Evolutionary conservation across 2,888 invertebrate species (phyloP), one percentile per base, ranked within the genome.

Genomic region (Acheta domesticus): DNA sequence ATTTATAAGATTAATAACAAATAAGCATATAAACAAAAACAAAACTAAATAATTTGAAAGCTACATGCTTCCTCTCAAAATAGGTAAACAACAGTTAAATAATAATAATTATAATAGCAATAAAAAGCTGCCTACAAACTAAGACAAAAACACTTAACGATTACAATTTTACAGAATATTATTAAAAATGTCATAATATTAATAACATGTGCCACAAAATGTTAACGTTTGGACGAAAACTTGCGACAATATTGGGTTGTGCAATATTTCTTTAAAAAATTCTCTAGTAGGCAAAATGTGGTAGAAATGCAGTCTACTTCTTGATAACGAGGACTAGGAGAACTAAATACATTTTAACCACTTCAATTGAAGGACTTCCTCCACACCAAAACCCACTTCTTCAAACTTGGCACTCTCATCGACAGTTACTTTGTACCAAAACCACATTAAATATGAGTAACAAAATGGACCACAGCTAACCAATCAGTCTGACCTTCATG

Each of bases 91-190:
- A 81, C 79, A 75, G 75, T 75, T 23, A 75, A 75, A 75, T 75
- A 75, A 75, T 23, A 75, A 75, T 75, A 23, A 74, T 48, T 48
- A 74, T 78, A 62, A 73, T 62, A 76, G 20, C 12, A 62, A 79
- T 49, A 78, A 79, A 79, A 79, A 81, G 81, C 81, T 81, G 81
- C 81, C 81, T 81, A 81, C 79, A 74, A 80, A 80, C 81, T 81
- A 81, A 79, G 78, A 78, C 78, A 77, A 49, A 81, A 80, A 80
- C 75, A 75, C 78, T 77, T 79, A 81, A 81, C 80, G 77, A 12
- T 75, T 79, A 80, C 62, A 78, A 77, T 78, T 79, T 77, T 80
- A 81, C 75, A 77, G 62, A 48, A 36, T 20, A 73, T 80, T 77
- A 77, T 77, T 78, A 78, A 81, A 78, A 81, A 48, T 77, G 75